Evolutionary conservation across 2,888 invertebrate genomes (phyloP).

Genomic region (Agriotes lineatus): DNA sequence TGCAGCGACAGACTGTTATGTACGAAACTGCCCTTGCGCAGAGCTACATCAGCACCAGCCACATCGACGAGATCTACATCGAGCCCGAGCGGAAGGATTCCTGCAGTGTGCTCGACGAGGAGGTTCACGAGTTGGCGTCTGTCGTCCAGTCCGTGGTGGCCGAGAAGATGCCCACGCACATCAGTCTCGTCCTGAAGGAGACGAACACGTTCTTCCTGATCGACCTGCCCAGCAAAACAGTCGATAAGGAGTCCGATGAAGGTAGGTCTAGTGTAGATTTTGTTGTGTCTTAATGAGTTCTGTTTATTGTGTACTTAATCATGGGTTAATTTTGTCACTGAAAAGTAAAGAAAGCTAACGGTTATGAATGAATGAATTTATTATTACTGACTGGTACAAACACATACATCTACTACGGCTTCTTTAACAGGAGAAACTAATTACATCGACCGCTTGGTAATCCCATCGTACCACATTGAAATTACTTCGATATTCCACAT

Average conservation of each 20-base stretch:
- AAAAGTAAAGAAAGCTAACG: too few species aligned
- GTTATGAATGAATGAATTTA: too few species aligned
- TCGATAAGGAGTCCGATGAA: slow-evolving; percentile 71
- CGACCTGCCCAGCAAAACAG: slow-evolving; percentile 75
- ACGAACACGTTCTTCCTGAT: slow-evolving; percentile 75
- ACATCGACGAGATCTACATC: slow-evolving; percentile 34
- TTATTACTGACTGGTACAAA: too few species aligned
- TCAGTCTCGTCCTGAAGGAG: slow-evolving; percentile 75
- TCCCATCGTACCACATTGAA: too few species aligned
- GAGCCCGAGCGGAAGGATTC: slow-evolving; percentile 36
- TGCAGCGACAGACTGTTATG: slow-evolving; percentile 39
- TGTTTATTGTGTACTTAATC: too few species aligned
- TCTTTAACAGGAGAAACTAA: too few species aligned
- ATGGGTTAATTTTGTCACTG: too few species aligned
- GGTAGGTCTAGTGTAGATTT: too few species aligned
- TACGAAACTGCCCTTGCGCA: slow-evolving; percentile 30
- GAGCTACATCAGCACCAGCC: slow-evolving; percentile 26
- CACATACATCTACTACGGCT: too few species aligned
- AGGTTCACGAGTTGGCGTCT: slow-evolving; percentile 4
- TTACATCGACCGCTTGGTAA: too few species aligned
- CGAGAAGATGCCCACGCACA: slow-evolving; percentile 68
- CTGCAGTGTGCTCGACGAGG: background rate
- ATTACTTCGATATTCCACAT: too few species aligned
- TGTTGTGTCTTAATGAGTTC: too few species aligned
- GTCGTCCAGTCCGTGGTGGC: background rate